Base-by-base conservation (phyloP, 2,113 vertebrate species). In the Cettia cetti region DNA sequence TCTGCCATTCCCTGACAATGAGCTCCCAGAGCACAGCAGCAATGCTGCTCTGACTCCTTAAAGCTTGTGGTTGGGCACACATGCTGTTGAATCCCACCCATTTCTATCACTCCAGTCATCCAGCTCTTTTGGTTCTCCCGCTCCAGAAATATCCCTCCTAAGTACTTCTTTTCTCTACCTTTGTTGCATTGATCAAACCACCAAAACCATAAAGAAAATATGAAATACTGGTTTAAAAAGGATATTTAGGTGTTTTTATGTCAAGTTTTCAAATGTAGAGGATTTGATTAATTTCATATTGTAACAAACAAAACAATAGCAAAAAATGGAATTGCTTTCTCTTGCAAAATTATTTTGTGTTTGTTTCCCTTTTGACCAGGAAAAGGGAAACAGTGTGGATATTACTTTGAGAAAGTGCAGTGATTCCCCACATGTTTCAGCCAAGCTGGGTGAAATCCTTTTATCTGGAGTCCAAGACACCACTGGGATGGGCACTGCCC, bases 61-160 rank as follows among this genome's bases (percentile, higher is more conserved):
- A 11, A 64, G 20, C 28, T 52, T 76, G 49, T 2, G 3, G 21
- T 8, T 17, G 3, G 33, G 30, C 44, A 35, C 0, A 0, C 30
- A 9, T 42, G n/a, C 59, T 74, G 0, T 39, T 75, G 64, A 92
- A 70, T 84, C 33, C 44, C 35, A 76, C 27, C n/a, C 14, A 15
- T 63, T 85, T 80, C 59, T 70, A 0, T 39, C 37, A 53, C 26
- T 69, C 5, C 33, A 71, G 57, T 65, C 76, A 72, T 45, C 23
- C 54, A 86, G 15, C 74, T 87, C 30, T 64, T 79, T 21, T 33
- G 53, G 30, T 71, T 82, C 64, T 86, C 13, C 22, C 80, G 13
- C 30, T 92, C 49, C 5, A 1, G 60, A 89, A 86, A 52, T 63
- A 89, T 31, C 20, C 23, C 13, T 74, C 15, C 54, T 40, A 14